Evolutionary conservation across 2,797 vertebrate species (phyloP).

Genomic region (Urosaurus nigricauda): DNA sequence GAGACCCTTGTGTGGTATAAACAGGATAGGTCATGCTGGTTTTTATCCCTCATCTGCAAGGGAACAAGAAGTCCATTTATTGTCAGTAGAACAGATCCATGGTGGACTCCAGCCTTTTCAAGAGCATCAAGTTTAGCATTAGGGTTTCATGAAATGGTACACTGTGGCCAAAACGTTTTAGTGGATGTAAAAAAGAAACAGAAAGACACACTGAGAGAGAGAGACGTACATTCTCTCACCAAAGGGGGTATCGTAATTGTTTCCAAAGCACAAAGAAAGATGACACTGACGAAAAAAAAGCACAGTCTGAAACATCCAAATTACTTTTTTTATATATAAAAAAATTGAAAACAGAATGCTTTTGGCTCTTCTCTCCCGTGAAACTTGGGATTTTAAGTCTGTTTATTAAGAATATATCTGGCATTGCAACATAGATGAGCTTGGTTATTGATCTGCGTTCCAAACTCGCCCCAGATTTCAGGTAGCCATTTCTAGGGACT

Average conservation of each 20-base stretch:
- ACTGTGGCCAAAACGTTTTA: slow-evolving; percentile 14
- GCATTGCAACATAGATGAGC: not conserved
- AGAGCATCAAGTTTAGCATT: slow-evolving; percentile 22
- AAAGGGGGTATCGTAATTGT: not conserved
- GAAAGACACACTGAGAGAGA: no score
- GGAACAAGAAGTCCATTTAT: slow-evolving; percentile 43
- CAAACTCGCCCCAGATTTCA: not conserved
- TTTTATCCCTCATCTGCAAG: not conserved
- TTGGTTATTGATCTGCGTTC: not conserved
- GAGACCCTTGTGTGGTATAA: slow-evolving; percentile 22
- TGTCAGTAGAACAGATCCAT: slow-evolving; percentile 39
- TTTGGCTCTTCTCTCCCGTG: not conserved
- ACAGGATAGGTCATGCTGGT: slow-evolving; percentile 25
- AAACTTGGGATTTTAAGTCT: not conserved
- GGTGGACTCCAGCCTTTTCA: not conserved
- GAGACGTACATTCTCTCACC: not conserved
- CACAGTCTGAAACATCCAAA: not conserved
- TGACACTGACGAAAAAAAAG: not conserved
- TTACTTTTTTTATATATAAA: not conserved
- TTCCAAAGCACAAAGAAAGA: slow-evolving; percentile 10
- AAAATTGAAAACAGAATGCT: not conserved
- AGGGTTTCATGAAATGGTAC: not conserved
- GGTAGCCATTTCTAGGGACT: not conserved
- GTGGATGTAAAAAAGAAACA: slow-evolving; percentile 1
- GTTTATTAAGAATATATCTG: not conserved